Base-by-base conservation (phyloP, 2,113 vertebrate species). In the Corvus moneduloides region DNA sequence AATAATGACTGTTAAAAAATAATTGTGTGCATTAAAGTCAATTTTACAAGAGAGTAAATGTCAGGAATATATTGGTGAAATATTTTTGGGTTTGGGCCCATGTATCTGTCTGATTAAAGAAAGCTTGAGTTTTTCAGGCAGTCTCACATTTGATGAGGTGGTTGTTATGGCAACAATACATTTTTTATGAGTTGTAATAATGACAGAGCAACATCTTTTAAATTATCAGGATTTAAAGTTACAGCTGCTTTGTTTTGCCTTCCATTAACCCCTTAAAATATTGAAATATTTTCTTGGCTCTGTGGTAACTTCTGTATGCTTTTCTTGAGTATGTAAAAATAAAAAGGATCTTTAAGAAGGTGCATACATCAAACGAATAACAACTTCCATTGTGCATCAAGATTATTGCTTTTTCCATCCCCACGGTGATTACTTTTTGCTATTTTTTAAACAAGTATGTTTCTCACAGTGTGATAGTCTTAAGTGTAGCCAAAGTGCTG, bases 141-240 rank as follows among this genome's bases (percentile, higher is more conserved):
- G 84, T 86, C 88, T 96, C 69, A 87, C 67, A 91, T 91, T 75
- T 88, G 92, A 87, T 96, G 79, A 94, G 84, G 83, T 0, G 4
- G 97, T 98, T 97, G 95, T 97, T 97, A 97, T 98, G 93, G 97
- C 84, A 94, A 97, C 96, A 93, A 96, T 98, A 93, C 76, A 96
- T 97, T 97, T 98, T 98, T 98, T 97, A 97, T 97, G 91, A 92
- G 89, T 85, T 87, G 81, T 91, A 95, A 97, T 97, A 96, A 96
- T 96, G 96, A 81, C 89, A 87, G 71, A 89, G 58, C 89, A 96
- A 85, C 68, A 91, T 89, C 87, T 96, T 93, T 85, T 95, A 93
- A 94, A 94, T 97, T 97, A 97, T 84, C 51, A 85, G 74, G 64
- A 67, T 85, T 94, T 96, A 94, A 71, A 86, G 73, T 94, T 96